These are phyloP conservation scores for Neodiprion fabricii DNA, from an alignment of 1,140 invertebrate species.

Conservation along the genomic window DNA sequence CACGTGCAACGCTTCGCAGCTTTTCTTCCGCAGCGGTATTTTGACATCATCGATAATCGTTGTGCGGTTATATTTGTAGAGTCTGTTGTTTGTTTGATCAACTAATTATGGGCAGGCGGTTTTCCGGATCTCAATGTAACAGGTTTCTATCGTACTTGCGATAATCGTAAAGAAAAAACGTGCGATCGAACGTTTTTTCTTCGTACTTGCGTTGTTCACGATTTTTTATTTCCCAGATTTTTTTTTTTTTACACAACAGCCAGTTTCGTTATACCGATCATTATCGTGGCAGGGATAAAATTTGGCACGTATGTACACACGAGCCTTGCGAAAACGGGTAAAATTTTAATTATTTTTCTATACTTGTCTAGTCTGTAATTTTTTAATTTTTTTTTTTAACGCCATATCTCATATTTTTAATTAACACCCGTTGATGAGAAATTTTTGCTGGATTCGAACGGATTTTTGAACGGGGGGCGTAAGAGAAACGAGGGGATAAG, in stretches of 20 bases:
- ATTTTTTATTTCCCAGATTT: too few species aligned
- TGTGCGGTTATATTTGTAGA: too few species aligned
- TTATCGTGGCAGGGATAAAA: neutral
- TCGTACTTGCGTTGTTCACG: too few species aligned
- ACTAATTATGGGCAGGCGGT: neutral
- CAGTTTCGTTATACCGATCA: neutral
- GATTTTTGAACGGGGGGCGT: slow-evolving; percentile 11
- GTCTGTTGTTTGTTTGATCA: too few species aligned
- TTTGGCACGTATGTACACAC: neutral
- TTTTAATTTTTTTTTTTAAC: slow-evolving; percentile 10
- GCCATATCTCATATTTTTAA: slow-evolving; percentile 7
- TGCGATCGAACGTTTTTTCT: neutral
- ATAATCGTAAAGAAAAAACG: neutral
- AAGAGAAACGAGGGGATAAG: neutral
- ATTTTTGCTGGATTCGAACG: neutral
- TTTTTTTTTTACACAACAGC: neutral
- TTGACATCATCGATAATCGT: too few species aligned
- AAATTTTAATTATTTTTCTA: neutral
- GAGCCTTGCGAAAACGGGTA: too few species aligned
- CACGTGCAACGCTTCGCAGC: too few species aligned
- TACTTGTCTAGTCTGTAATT: slow-evolving; percentile 15
- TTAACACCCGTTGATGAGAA: slow-evolving; percentile 6
- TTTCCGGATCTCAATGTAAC: neutral
- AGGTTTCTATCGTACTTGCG: neutral
- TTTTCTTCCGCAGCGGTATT: too few species aligned